Conservation (phyloP, 2,888 invertebrate species). For the Trachelus iudaicus region DNA sequence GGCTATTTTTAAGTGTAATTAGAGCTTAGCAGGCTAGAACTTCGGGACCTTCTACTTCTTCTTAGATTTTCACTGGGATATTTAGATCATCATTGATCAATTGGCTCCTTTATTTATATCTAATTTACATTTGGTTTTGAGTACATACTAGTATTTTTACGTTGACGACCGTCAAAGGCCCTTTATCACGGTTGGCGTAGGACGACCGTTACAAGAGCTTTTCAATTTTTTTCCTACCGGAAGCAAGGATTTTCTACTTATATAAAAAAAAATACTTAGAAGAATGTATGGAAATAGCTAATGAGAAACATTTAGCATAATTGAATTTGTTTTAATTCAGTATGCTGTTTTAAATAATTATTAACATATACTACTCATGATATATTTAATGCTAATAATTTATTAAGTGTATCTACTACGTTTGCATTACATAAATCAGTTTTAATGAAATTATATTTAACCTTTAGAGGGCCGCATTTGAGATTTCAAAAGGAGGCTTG, state of each 20-base stretch:
- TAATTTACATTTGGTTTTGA: not conserved
- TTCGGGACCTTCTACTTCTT: not conserved
- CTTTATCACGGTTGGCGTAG: not conserved
- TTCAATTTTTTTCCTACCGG: not conserved
- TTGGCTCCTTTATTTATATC: not conserved
- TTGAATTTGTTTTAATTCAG: not conserved
- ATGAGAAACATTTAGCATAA: not conserved
- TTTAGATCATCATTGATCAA: not conserved
- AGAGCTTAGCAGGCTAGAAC: constrained; percentile 1
- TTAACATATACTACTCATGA: not conserved
- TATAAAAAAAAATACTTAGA: not conserved
- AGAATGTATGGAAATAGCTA: too few relatives aligned
- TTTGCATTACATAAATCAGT: not conserved
- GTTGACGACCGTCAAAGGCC: not conserved
- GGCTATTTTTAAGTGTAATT: constrained; percentile 29
- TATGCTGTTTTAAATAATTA: not conserved
- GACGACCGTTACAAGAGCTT: not conserved
- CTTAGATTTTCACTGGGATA: not conserved
- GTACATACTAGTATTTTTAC: not conserved
- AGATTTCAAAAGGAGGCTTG: too few relatives aligned
- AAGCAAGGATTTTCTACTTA: constrained; percentile 3
- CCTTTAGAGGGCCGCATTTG: too few relatives aligned
- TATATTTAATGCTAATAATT: not conserved
- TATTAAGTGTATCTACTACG: not conserved
- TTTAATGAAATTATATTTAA: not conserved